Base-by-base conservation (phyloP, 2,888 invertebrate genomes). In the Phymatocera aterrima region DNA sequence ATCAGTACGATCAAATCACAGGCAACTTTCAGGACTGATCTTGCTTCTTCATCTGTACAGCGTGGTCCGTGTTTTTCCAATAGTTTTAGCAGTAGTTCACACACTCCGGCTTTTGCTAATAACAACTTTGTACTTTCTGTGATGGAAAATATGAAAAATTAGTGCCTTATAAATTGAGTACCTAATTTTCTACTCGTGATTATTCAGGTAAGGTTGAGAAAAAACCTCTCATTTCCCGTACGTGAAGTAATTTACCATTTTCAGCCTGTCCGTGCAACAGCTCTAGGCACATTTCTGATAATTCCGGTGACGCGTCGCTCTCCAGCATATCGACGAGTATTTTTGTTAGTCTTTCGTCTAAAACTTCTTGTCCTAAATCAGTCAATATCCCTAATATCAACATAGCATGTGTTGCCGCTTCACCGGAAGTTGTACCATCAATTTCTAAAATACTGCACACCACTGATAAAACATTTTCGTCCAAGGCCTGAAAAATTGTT, bases 1-100 rank as follows among this genome's bases (percentile, higher is more conserved):
- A 97, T 94, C 75, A 96, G 93, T 40, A 97, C 95, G 83, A 97
- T 94, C 46, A 97, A 93, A 90, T 97, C 97, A 86, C 97, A 97
- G 28, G 97, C 96, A 88, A 96, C 93, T 91, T 97, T 97, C 90
- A 96, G 93, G 4, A 96, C 92, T 2, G 94, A 93, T 83, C 94
- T 91, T 21, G 93, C 93, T 82, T 94, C 95, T 83, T 94, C 94
- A 87, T 94, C 94, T 77, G 92, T 93, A 78, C 93, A 92, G 78
- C 87, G 91, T 84, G 91, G 92, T 88, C 92, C 94, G 85, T 95
- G 94, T 84, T 94, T 94, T 87, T 96, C 95, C 46, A 97, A 91
- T 18, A 97, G 92, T 70, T 93, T 92, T 85, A 96, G 94, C 37
- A 97, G 93, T 72, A 96, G 92, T 87, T 96, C 95, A 82, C 96